Base-by-base conservation (phyloP, 2,888 invertebrate species). In the Micoletzkya japonica region DNA sequence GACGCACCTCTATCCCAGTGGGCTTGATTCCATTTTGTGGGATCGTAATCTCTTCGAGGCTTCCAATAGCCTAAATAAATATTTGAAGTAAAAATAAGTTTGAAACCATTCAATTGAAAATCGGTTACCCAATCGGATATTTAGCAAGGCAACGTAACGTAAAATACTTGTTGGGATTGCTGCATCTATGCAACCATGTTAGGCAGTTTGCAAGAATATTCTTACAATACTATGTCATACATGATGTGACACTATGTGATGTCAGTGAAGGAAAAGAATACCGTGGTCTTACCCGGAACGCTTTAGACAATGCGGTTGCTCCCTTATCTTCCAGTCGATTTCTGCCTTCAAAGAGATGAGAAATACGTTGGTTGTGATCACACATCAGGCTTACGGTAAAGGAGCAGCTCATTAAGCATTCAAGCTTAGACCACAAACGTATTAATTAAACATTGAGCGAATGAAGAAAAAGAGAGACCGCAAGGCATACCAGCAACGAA, bases 21-120 rank as follows among this genome's bases (percentile, higher is more conserved):
- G 92, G 91, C 87, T 93, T 93, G 80, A 98, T 97, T 0, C 96
- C 95, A 87, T 99, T 98, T 87, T 98, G 97, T 0, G 94, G 95
- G 91, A 98, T 93, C 4, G 90, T 90, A 36, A 99, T 89, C 86
- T 93, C 92, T 87, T 95, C 93, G 17, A 98, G 87, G 0, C 92
- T 92, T 34, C 91, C 91, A 81, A 96, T 89, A 61, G 89, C 89
- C 89, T 91, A 20, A 36, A 17, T n/a, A n/a, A 24, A 34, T 59
- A 14, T 57, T 10, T 39, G n/a, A 49, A 49, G 28, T 49, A 66
- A 34, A 30, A 50, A 50, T 50, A 10, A 4, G 4, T n/a, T n/a
- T 50, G 20, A 7, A 50, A 4, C 50, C 4, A 61, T 59, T 61
- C 34, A 2, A 20, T n/a, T 50, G 20, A 10, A 24, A n/a, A 10